Conservation (phyloP, 2,113 vertebrate species). For the Cochlearius cochlearius region DNA sequence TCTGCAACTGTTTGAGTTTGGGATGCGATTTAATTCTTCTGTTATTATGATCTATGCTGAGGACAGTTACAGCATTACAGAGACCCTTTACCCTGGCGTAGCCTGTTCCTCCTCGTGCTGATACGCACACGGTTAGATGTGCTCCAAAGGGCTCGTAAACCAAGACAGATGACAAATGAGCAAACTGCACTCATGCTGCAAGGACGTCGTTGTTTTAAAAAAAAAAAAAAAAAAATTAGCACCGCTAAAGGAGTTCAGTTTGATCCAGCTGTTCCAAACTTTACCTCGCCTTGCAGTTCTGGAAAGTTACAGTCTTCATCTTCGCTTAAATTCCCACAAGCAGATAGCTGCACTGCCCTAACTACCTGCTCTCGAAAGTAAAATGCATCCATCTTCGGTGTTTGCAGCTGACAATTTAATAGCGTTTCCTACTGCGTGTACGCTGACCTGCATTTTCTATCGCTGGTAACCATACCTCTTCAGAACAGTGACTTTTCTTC, state of each 20-base stretch:
- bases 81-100: not conserved
- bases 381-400: not conserved
- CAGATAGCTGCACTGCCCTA: not conserved
- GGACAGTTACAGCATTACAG: not conserved
- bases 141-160: not conserved
- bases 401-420: not conserved
- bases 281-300: not conserved
- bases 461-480: not conserved
- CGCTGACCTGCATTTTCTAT: not conserved
- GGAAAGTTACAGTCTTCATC: not conserved
- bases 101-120: not conserved
- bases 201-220: not conserved
- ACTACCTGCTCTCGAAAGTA: not conserved
- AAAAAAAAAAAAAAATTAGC: not conserved
- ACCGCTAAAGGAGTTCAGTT: not conserved
- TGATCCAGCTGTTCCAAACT: not conserved
- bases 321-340: not conserved
- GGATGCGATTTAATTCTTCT: not conserved
- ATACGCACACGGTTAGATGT: accelerated
- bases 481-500: not conserved
- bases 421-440: not conserved
- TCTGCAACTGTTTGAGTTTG: not conserved
- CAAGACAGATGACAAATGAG: not conserved
- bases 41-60: not conserved
- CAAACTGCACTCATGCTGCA: not conserved